Conservation (phyloP, 2,888 invertebrate species). For the Leptodirus hochenwartii region DNA sequence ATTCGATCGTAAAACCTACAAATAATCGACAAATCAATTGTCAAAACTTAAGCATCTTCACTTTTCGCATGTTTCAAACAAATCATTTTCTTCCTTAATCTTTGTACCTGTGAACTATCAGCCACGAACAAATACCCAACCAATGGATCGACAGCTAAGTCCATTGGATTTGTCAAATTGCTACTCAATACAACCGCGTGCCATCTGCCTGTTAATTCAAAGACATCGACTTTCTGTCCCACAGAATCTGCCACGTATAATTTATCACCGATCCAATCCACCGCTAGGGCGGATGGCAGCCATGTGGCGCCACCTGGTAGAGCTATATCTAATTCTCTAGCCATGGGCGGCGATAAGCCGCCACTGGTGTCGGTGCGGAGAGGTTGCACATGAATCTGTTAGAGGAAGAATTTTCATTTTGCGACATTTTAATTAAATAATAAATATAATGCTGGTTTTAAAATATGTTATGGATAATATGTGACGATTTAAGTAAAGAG, state of each 20-base stretch:
- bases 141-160: slow-evolving; percentile 85
- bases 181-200: slow-evolving; percentile 85
- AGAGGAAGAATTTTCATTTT: slow-evolving; percentile 10
- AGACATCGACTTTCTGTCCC: slow-evolving; percentile 87
- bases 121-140: slow-evolving; percentile 77
- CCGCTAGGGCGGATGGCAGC: slow-evolving; percentile 79
- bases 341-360: slow-evolving; percentile 24
- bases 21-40: no score
- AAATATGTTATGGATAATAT: slow-evolving; percentile 2
- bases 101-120: slow-evolving; percentile 61
- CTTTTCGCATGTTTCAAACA: neutral
- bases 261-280: slow-evolving; percentile 95
- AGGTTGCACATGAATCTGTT: slow-evolving; percentile 42
- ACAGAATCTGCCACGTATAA: slow-evolving; percentile 86
- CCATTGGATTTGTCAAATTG: slow-evolving; percentile 78
- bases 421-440: neutral
- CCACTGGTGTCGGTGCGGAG: slow-evolving; percentile 29
- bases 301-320: slow-evolving; percentile 78
- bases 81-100: no score
- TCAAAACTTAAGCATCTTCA: no score
- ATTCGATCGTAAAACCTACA: slow-evolving; percentile 76
- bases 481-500: slow-evolving; percentile 1
- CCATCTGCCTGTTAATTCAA: slow-evolving; percentile 69
- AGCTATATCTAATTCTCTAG: slow-evolving; percentile 45
- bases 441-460: neutral